phyloP scores from a whole-genome alignment of 2,888 invertebrate species.

The Melanostoma mellinum region DNA sequence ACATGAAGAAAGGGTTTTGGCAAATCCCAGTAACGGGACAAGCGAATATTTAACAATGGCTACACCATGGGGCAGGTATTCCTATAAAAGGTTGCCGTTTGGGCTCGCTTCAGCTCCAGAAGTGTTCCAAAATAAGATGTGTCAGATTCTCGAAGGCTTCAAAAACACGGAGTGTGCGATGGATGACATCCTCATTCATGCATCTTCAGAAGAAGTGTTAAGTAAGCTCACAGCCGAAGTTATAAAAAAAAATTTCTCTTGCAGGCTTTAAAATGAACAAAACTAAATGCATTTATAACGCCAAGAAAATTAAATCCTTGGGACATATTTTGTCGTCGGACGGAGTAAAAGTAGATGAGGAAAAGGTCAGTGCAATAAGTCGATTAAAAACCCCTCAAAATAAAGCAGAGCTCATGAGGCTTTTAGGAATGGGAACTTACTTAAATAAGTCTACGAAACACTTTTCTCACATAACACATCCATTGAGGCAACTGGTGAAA shows the following conservation, averaged over 20 bases:
- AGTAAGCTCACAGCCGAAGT: not conserved
- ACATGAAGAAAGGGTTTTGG: constrained; percentile 18
- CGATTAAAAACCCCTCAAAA: constrained; percentile 27
- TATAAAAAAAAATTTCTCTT: constrained; percentile 9
- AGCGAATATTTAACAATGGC: constrained; percentile 12
- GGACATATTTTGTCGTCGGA: not conserved
- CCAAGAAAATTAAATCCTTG: not conserved
- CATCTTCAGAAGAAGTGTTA: not conserved
- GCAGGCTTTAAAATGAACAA: constrained; percentile 27
- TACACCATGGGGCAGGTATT: constrained; percentile 20
- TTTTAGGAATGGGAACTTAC: constrained; percentile 35
- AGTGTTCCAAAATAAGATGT: constrained; percentile 19
- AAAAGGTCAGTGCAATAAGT: constrained; percentile 25
- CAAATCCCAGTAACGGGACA: constrained; percentile 21
- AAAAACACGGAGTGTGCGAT: constrained; percentile 20
- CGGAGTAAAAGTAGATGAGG: constrained; percentile 13
- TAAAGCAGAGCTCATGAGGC: constrained; percentile 4
- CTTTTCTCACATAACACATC: constrained; percentile 47
- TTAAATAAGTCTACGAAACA: constrained; percentile 67
- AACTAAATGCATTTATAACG: constrained; percentile 19
- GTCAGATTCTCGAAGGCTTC: constrained; percentile 19
- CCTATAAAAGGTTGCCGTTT: constrained; percentile 15
- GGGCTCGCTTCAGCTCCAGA: constrained; percentile 1
- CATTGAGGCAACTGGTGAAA: constrained; percentile 17
- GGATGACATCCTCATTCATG: constrained; percentile 16